Evolutionary conservation across 2,888 invertebrate genomes (phyloP).

Genomic region (Podabrus alpinus): DNA sequence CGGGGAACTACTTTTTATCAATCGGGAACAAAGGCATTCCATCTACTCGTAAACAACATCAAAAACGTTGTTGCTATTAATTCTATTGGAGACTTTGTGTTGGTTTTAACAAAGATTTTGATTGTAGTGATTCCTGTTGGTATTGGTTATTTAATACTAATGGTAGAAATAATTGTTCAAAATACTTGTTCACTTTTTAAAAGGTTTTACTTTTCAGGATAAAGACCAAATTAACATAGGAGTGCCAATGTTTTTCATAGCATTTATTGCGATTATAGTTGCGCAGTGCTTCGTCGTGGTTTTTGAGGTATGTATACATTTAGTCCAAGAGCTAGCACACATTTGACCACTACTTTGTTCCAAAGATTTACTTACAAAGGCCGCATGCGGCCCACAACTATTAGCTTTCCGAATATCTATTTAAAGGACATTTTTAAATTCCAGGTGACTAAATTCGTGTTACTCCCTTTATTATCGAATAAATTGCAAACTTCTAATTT

Average conservation of each 20-base stretch:
- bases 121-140: constrained; percentile 67
- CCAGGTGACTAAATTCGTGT: too few species aligned
- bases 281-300: constrained; percentile 74
- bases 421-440: too few species aligned
- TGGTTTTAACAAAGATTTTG: constrained; percentile 69
- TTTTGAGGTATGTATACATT: constrained; percentile 65
- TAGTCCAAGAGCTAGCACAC: too few species aligned
- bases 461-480: too few species aligned
- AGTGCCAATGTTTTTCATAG: constrained; percentile 66
- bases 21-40: constrained; percentile 66
- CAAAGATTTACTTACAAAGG: too few species aligned
- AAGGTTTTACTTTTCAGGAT: constrained; percentile 51
- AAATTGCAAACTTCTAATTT: too few species aligned
- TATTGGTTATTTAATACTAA: constrained; percentile 63
- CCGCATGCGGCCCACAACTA: too few species aligned
- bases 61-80: constrained; percentile 71
- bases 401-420: too few species aligned
- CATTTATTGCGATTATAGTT: constrained; percentile 69
- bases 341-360: too few species aligned
- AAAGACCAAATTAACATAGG: constrained; percentile 62
- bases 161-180: constrained; percentile 53
- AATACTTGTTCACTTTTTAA: neutral
- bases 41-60: constrained; percentile 64
- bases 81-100: constrained; percentile 72
- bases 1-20: constrained; percentile 68